A percentile compares a stretch with the other conserved stretches of the same genome.
Evolutionary conservation across 2,888 invertebrate genomes (phyloP).

Genomic region (Choristoneura rosaceana): DNA sequence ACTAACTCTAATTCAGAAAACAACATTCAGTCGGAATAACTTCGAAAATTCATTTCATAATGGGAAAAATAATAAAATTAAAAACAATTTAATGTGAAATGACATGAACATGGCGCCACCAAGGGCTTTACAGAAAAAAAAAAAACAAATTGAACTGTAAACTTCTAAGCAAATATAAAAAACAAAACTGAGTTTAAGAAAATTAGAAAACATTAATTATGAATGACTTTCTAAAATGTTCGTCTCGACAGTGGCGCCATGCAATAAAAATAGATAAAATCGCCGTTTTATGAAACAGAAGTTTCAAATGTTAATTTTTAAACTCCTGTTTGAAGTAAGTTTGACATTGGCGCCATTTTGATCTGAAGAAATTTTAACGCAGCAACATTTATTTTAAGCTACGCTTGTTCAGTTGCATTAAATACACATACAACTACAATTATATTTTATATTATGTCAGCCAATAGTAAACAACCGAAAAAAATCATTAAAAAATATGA

Average conservation of each 20-base stretch:
- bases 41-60: too few species aligned
- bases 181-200: neutral
- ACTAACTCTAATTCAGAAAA: too few species aligned
- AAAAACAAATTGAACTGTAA: too few species aligned
- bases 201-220: neutral
- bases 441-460: too few species aligned
- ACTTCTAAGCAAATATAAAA: neutral
- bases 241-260: conserved; percentile 12
- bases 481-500: neutral
- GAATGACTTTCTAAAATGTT: neutral
- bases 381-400: neutral
- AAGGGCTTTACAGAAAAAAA: too few species aligned
- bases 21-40: too few species aligned
- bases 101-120: too few species aligned
- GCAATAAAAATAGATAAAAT: neutral
- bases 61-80: too few species aligned
- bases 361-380: conserved; percentile 7
- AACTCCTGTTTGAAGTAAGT: conserved; percentile 2
- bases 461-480: too few species aligned
- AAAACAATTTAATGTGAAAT: too few species aligned
- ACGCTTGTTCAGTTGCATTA: too few species aligned
- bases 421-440: too few species aligned
- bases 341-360: conserved; percentile 20
- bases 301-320: neutral
- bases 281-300: neutral